Evolutionary conservation across 2,113 vertebrate genomes (phyloP).

Genomic region (Bothrops jararaca): DNA sequence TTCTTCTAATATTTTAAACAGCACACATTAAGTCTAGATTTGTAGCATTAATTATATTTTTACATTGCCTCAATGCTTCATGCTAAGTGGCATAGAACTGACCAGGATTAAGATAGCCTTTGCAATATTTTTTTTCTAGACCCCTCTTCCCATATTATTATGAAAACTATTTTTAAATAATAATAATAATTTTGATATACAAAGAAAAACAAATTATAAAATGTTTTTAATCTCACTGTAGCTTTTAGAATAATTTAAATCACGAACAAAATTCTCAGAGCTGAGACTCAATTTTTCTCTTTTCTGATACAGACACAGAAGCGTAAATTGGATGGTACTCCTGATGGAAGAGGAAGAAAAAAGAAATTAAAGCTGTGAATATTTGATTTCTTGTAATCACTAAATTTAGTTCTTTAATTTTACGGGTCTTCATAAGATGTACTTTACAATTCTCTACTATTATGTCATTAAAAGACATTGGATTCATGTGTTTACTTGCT

Average conservation of each 20-base stretch:
- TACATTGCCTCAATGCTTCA: background rate
- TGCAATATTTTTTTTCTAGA: background rate
- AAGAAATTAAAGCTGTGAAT: constrained; percentile 97
- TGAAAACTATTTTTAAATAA: background rate
- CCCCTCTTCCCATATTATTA: background rate
- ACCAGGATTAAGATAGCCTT: background rate
- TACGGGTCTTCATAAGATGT: constrained; percentile 89
- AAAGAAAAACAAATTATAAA: background rate
- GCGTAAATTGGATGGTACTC: constrained; percentile 88
- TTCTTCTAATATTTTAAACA: background rate
- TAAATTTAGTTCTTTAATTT: constrained; percentile 80
- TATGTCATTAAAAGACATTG: constrained; percentile 79
- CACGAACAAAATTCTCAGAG: background rate
- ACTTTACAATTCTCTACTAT: constrained; percentile 83
- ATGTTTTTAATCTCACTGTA: background rate
- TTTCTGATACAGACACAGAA: constrained; percentile 82
- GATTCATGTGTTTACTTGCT: constrained; percentile 80
- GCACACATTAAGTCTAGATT: background rate
- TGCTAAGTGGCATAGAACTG: too few species aligned
- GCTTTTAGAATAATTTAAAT: background rate
- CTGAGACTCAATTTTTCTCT: background rate
- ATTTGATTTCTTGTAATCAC: constrained; percentile 64
- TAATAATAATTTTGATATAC: background rate
- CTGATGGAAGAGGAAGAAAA: constrained; percentile 90
- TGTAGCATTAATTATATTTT: background rate